Conservation (phyloP, 2,113 vertebrate genomes). For the Narcine bancroftii region DNA sequence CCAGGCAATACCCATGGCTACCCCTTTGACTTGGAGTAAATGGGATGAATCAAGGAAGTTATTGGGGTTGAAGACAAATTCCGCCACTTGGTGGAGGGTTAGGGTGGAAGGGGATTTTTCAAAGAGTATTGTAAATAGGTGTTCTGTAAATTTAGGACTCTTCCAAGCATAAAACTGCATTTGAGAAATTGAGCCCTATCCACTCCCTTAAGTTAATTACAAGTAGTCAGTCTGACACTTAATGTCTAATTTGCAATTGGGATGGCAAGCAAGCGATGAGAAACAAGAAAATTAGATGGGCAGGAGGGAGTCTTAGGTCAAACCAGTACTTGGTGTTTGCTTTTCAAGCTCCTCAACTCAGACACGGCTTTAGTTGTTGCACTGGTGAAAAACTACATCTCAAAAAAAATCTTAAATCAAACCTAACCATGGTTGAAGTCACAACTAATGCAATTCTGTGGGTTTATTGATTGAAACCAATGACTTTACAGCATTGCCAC, state of each 20-base stretch:
- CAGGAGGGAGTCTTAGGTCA: neutral
- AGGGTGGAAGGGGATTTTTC: too few species aligned
- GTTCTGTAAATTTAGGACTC: neutral
- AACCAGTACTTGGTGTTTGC: neutral
- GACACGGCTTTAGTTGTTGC: neutral
- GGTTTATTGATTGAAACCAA: neutral
- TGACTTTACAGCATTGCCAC: neutral
- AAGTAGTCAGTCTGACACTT: neutral
- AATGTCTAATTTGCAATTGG: neutral
- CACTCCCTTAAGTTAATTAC: neutral
- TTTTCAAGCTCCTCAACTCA: neutral
- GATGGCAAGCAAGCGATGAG: neutral
- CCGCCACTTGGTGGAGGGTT: too few species aligned
- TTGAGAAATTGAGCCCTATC: neutral
- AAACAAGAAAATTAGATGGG: neutral
- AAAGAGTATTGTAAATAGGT: neutral
- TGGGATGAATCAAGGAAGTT: too few species aligned
- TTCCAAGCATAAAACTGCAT: neutral
- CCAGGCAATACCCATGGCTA: too few species aligned
- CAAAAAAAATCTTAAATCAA: neutral
- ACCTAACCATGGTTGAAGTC: neutral
- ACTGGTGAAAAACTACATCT: neutral
- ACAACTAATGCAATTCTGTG: neutral
- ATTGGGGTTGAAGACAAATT: too few species aligned
- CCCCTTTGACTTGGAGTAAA: too few species aligned